A percentile compares a stretch with the other conserved stretches of the same genome.
Evolutionary conservation across 2,888 invertebrate species (phyloP).

Genomic region (Amorpha juglandis): DNA sequence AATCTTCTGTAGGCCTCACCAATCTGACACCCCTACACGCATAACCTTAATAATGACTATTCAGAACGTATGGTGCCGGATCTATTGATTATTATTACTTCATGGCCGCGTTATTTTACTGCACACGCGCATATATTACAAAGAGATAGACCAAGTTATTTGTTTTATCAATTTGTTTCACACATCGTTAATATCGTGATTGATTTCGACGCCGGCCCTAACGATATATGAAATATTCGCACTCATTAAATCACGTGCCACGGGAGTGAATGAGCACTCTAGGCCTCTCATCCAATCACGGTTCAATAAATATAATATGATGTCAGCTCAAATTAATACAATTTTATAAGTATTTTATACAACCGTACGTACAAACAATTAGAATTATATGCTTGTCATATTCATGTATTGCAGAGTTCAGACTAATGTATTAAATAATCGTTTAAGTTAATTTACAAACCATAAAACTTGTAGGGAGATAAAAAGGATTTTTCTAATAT

Average conservation of each 20-base stretch:
- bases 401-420: background rate
- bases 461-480: slow-evolving; percentile 24
- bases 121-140: background rate
- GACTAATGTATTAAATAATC: background rate
- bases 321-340: slow-evolving; percentile 53
- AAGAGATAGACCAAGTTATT: slow-evolving; percentile 48
- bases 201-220: slow-evolving; percentile 76
- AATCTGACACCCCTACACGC: no score
- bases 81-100: background rate
- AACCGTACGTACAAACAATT: no score
- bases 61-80: no score
- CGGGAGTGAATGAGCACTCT: slow-evolving; percentile 63
- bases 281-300: slow-evolving; percentile 67
- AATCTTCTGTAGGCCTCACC: no score
- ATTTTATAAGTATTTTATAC: slow-evolving; percentile 27
- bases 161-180: slow-evolving; percentile 74
- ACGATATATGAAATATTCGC: slow-evolving; percentile 80
- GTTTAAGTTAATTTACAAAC: slow-evolving; percentile 8
- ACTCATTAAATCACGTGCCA: slow-evolving; percentile 76
- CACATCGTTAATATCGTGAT: slow-evolving; percentile 79
- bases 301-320: slow-evolving; percentile 44
- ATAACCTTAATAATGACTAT: no score
- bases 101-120: background rate
- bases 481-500: slow-evolving; percentile 51
- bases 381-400: no score